These are phyloP conservation scores for Craseonycteris thonglongyai DNA, from an alignment of 2,113 vertebrate genomes.

Conservation along the genomic window DNA sequence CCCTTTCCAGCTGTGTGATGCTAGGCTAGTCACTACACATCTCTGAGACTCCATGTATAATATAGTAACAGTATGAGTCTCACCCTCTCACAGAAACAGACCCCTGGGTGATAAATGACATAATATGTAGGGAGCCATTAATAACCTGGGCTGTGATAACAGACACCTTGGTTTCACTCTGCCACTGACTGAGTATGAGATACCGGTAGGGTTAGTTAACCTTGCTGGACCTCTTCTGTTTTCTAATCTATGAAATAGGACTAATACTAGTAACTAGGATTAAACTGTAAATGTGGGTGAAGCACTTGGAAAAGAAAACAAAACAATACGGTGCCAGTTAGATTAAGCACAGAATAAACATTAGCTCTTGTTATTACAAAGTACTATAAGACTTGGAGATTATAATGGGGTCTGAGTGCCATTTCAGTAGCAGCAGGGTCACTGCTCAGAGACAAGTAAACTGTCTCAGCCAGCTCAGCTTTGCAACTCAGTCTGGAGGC, in stretches of 20 bases:
- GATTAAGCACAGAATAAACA: background rate
- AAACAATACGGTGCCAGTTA: background rate
- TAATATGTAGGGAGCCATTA: background rate
- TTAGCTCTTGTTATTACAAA: background rate
- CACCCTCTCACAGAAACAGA: background rate
- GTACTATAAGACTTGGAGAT: background rate
- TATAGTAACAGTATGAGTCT: background rate
- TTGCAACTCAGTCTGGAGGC: background rate
- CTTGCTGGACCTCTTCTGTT: background rate
- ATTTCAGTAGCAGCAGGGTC: background rate
- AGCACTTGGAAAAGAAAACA: background rate
- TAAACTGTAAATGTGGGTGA: background rate
- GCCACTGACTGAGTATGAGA: background rate
- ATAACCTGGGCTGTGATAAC: background rate
- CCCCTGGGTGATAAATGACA: background rate
- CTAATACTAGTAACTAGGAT: background rate
- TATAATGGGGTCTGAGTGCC: background rate
- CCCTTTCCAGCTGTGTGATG: background rate
- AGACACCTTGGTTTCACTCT: background rate
- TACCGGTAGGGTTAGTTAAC: background rate
- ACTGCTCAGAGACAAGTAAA: background rate
- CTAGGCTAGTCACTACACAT: background rate
- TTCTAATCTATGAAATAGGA: background rate
- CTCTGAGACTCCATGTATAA: background rate
- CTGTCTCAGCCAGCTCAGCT: background rate